Base-by-base conservation (phyloP, 2,888 invertebrate species). In the Chloroclysta siterata region DNA sequence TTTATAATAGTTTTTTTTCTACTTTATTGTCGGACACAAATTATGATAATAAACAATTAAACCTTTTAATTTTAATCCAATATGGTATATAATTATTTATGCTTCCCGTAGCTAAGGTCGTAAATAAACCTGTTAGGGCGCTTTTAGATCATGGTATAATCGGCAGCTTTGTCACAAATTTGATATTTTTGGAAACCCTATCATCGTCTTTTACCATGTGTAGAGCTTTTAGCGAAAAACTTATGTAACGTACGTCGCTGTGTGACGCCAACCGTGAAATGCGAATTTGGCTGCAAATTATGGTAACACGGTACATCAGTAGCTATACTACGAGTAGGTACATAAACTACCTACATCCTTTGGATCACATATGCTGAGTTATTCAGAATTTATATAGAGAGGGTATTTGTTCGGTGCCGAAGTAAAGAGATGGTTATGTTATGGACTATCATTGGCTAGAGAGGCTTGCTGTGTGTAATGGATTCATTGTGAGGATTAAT, bases 211-310 rank as follows among this genome's bases (percentile, higher is more conserved):
- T 39, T 14, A 36, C 71, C 68, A 74, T 72, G 73, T 73, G 72
- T 68, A 56, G 66, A 69, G 70, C 53, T 65, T 39, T 58, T 59
- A 48, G 62, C 54, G 75, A 78, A 80, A 77, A 78, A 78, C 78
- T 77, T 80, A 77, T 75, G 73, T 61, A 66, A 60, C 69, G 54
- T 65, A 69, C 64, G 66, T 66, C 70, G 54, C 65, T 67, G 67
- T 68, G 71, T 66, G 69, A 56, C 60, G 61, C 60, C 67, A 65
- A 56, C 71, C 71, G 72, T 70, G 71, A 70, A 72, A 71, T 71
- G 68, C 58, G 71, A 72, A 71, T 72, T 71, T 70, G 70, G 70
- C 69, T 70, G 71, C 71, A 72, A 72, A 72, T 72, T 71, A 71
- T 72, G 72, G 72, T 70, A 70, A 69, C 72, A 65, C 66, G 66